A percentile compares a stretch with the other conserved stretches of the same genome.
These are phyloP conservation scores for Carabus problematicus DNA, from an alignment of 2,888 invertebrate species.

Conservation along the genomic window DNA sequence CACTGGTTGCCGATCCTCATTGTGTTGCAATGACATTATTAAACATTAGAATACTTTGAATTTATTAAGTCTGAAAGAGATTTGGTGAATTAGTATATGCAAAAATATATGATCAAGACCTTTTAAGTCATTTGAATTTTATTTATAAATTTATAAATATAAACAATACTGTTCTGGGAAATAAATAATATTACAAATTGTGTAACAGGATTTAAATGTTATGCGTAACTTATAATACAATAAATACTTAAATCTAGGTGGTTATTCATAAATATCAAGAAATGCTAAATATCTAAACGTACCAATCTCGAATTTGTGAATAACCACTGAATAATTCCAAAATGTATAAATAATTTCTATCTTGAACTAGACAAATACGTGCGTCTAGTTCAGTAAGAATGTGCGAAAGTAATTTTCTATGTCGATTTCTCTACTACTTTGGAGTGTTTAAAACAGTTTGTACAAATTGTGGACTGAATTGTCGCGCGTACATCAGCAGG, in stretches of 20 bases:
- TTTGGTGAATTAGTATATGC: neutral
- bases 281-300: neutral
- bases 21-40: too few species aligned
- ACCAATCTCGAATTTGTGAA: constrained; percentile 20
- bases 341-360: constrained; percentile 21
- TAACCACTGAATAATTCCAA: constrained; percentile 25
- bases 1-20: too few species aligned
- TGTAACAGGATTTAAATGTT: constrained; percentile 16
- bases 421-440: too few species aligned
- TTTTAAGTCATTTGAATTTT: constrained; percentile 4
- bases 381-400: constrained; percentile 35
- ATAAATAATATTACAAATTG: constrained; percentile 35
- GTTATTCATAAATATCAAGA: constrained; percentile 30
- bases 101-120: neutral
- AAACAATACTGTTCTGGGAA: constrained; percentile 38
- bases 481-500: constrained; percentile 16
- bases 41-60: too few species aligned
- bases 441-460: constrained; percentile 12
- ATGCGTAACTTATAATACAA: constrained; percentile 32
- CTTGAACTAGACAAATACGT: constrained; percentile 24
- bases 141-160: constrained; percentile 36
- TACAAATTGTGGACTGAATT: constrained; percentile 19
- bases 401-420: too few species aligned
- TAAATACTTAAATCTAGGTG: constrained; percentile 31
- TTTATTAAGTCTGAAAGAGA: too few species aligned